These are phyloP conservation scores for Pseudocheirus occidentalis DNA, from an alignment of 2,797 vertebrate genomes.

Conservation along the genomic window DNA sequence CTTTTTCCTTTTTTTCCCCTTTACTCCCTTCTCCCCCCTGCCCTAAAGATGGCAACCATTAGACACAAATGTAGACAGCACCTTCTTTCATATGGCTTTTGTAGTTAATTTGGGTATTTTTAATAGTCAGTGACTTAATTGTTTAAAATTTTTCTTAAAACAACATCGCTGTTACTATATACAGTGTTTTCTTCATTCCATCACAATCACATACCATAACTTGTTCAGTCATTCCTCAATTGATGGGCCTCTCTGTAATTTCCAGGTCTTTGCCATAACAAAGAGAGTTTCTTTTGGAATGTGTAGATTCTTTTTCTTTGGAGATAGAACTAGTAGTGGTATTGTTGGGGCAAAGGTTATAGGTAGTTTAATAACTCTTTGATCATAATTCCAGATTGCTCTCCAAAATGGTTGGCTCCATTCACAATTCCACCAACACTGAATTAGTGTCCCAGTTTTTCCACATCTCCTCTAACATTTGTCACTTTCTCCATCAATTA, in stretches of 20 bases:
- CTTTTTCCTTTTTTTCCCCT: not conserved
- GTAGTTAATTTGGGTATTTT: not conserved
- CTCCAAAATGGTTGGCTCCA: no score
- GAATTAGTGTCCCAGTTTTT: no score
- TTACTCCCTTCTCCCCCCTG: not conserved
- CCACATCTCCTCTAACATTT: no score
- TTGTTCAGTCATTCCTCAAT: not conserved
- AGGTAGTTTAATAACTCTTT: no score
- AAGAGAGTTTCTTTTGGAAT: not conserved
- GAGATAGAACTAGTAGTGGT: not conserved
- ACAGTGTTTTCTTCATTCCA: not conserved
- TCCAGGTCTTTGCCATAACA: not conserved
- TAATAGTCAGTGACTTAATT: not conserved
- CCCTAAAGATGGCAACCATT: not conserved
- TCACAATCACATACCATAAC: not conserved
- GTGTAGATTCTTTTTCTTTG: not conserved
- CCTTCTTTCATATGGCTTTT: not conserved
- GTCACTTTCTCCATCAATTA: no score
- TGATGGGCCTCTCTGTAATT: not conserved
- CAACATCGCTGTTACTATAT: not conserved
- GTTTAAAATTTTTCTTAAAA: not conserved
- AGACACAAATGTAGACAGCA: not conserved
- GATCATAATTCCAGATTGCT: no score
- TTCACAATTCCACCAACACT: no score
- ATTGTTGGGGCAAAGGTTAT: no score